Conservation (phyloP, 2,888 invertebrate genomes). For the Synergus itoensis region DNA sequence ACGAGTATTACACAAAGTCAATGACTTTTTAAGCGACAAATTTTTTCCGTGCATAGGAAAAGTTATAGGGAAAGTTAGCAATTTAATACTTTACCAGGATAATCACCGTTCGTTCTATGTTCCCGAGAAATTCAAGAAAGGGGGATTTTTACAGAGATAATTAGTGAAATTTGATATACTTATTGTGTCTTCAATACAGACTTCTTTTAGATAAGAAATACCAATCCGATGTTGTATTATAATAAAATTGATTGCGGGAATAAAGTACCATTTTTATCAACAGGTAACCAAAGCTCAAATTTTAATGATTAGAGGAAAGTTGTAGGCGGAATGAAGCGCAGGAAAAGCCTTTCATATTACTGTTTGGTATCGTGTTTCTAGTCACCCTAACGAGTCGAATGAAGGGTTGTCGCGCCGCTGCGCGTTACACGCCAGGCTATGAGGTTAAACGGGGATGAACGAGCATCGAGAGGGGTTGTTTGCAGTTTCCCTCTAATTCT, state of each 20-base stretch:
- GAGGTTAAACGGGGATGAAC: slow-evolving; percentile 69
- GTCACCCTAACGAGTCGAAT: slow-evolving; percentile 72
- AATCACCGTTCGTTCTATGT: too few relatives aligned
- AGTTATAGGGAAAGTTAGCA: too few relatives aligned
- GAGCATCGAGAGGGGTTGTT: slow-evolving; percentile 70
- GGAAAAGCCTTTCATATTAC: slow-evolving; percentile 72
- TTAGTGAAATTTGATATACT: slow-evolving; percentile 1
- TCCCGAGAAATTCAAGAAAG: background rate
- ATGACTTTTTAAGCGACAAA: too few relatives aligned
- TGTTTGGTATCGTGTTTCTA: slow-evolving; percentile 71
- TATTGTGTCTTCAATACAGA: background rate
- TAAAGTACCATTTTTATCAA: background rate
- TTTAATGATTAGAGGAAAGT: slow-evolving; percentile 31
- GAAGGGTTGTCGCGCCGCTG: slow-evolving; percentile 70
- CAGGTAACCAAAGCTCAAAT: background rate
- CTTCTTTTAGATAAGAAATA: background rate
- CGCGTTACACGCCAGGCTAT: slow-evolving; percentile 54
- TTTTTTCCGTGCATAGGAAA: too few relatives aligned
- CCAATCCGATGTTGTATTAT: background rate
- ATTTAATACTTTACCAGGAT: too few relatives aligned
- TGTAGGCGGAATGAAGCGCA: slow-evolving; percentile 61
- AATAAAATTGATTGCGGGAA: background rate
- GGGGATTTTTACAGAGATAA: background rate
- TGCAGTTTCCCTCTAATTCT: slow-evolving; percentile 75
- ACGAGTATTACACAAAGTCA: too few relatives aligned